These are phyloP conservation scores for Cerastis leucographa DNA, from an alignment of 2,888 invertebrate genomes.

Conservation along the genomic window DNA sequence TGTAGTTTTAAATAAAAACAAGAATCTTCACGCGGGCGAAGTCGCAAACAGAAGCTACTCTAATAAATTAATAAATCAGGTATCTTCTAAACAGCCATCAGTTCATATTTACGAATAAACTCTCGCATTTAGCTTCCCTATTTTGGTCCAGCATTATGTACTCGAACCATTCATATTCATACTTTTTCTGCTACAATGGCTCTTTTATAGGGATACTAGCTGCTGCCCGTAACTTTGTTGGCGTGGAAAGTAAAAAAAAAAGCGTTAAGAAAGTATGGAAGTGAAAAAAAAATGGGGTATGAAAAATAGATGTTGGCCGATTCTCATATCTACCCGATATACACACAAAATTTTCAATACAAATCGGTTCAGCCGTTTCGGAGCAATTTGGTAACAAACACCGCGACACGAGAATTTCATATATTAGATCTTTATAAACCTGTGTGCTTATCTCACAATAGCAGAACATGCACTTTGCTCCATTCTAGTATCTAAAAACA, in stretches of 20 bases:
- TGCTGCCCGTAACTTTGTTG: too few species aligned
- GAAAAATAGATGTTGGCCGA: too few species aligned
- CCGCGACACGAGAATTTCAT: too few species aligned
- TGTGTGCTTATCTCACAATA: conserved; percentile 34
- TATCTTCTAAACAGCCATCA: conserved; percentile 1
- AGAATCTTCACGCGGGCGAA: background rate
- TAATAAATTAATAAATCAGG: background rate
- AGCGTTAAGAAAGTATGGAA: too few species aligned
- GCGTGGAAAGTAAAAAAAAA: too few species aligned
- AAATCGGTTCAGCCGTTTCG: too few species aligned
- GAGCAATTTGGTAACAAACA: too few species aligned
- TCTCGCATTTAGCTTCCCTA: conserved; percentile 40
- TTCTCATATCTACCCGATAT: too few species aligned
- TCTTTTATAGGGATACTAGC: conserved; percentile 36
- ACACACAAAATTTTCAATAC: too few species aligned
- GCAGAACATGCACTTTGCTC: conserved; percentile 36
- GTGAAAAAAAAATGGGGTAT: too few species aligned
- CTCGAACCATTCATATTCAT: conserved; percentile 33
- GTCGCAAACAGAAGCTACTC: background rate
- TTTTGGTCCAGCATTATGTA: conserved; percentile 38
- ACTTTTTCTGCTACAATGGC: conserved; percentile 25
- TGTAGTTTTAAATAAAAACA: background rate
- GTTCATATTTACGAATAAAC: conserved; percentile 19
- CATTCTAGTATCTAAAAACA: conserved; percentile 46
- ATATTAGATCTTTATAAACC: conserved; percentile 36